phyloP scores from a whole-genome alignment of 2,113 vertebrate species.

The Orycteropus afer region DNA sequence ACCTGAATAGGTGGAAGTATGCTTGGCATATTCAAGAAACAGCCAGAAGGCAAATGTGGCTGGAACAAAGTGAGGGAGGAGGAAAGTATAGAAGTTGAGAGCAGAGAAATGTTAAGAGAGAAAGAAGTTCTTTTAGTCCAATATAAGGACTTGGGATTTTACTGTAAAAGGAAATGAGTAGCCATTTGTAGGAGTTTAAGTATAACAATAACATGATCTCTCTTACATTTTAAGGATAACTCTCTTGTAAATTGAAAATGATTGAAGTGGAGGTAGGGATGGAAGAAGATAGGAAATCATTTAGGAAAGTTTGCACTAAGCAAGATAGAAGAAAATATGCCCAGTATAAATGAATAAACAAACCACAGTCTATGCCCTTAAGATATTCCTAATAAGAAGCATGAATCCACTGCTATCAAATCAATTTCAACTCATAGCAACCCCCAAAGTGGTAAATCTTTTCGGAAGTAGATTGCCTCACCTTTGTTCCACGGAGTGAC shows the following conservation, averaged over 20 bases:
- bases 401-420: too few relatives aligned
- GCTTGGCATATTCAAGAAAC: not conserved
- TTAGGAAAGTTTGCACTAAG: not conserved
- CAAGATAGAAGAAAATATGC: not conserved
- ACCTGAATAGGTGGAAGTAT: not conserved
- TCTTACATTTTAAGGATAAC: not conserved
- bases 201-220: not conserved
- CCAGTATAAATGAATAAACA: not conserved
- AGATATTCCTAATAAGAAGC: not conserved
- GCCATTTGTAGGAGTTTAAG: not conserved
- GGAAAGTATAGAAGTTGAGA: not conserved
- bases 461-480: too few relatives aligned
- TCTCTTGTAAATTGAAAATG: not conserved
- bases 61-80: not conserved
- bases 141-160: not conserved
- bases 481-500: too few relatives aligned
- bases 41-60: not conserved
- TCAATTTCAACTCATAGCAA: too few relatives aligned
- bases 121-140: not conserved
- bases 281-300: not conserved
- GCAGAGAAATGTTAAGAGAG: not conserved
- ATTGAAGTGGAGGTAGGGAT: not conserved
- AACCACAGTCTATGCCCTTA: not conserved
- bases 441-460: too few relatives aligned
- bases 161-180: not conserved